Evolutionary conservation across 2,113 vertebrate species (phyloP), one percentile per base, ranked within the genome.

Genomic region (Noctilio leporinus): DNA sequence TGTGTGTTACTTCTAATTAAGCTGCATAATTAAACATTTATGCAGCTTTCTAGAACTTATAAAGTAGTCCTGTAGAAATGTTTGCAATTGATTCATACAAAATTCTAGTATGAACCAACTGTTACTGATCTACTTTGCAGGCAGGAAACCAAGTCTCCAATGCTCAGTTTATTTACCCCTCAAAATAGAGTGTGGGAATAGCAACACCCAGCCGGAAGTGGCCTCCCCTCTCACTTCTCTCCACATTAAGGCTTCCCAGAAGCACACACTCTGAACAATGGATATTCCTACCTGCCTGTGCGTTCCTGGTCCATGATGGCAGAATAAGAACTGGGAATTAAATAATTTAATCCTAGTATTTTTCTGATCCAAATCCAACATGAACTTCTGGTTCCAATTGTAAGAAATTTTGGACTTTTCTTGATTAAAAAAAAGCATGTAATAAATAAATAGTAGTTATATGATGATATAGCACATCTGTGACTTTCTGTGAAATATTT

Each of bases 391-490:
- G 24, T 49, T 62, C 62, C 83, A 30, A 53, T 67, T 55, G 1
- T 49, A 62, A 43, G 15, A 40, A 38, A 22, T 86, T 81, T 85
- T 89, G 43, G 0, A 0, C 1, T n/a, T 65, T 94, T 87, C 64
- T 77, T 94, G 73, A 89, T 92, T 96, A 97, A 89, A 75, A 83
- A 20, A 35, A 35, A 93, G 26, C 49, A 83, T 65, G 57, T 49
- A 80, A 65, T 65, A 10, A 75, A 33, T 30, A n/a, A 75, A 33
- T 33, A 75, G 12, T 10, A 72, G 69, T 72, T 45, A 43, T 33
- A 28, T 11, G 47, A 15, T 78, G 70, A 75, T 28, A 47, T 3
- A 51, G 17, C 73, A 67, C 38, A 35, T 82, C 73, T 65, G 15
- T 40, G 45, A 57, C 20, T 55, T 93, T 59, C 57, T 89, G 0